Percentiles rank a stretch among this genome's conserved stretches.
phyloP scores from a whole-genome alignment of 2,113 vertebrate genomes.

The Tachycineta bicolor region DNA sequence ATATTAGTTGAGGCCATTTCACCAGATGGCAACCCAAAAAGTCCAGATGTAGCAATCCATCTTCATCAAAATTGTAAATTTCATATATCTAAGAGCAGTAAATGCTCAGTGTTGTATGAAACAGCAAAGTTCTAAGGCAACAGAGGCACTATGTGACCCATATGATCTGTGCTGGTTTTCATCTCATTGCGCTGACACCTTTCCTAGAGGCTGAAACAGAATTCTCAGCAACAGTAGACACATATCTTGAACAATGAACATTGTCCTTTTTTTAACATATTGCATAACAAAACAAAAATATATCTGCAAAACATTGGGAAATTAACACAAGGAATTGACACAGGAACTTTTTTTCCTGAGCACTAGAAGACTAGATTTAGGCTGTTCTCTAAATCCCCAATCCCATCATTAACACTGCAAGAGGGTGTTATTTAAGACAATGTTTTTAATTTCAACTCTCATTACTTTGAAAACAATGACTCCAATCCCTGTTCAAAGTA shows the following conservation, averaged over 20 bases:
- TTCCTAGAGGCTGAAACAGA: background rate
- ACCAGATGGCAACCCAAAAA: background rate
- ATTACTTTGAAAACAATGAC: background rate
- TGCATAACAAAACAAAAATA: background rate
- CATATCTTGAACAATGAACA: background rate
- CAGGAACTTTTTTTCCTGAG: background rate
- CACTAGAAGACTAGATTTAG: background rate
- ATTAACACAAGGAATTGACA: background rate
- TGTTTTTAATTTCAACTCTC: background rate
- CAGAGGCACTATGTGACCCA: rapidly evolving
- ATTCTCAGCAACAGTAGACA: background rate
- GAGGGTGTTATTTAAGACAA: background rate
- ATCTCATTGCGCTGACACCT: background rate
- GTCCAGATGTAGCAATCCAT: background rate
- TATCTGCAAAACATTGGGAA: background rate
- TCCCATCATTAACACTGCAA: background rate
- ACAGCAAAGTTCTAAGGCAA: background rate
- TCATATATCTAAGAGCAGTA: background rate
- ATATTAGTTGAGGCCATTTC: background rate
- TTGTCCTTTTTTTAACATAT: background rate
- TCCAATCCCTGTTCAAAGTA: background rate
- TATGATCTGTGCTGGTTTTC: background rate
- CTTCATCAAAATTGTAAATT: background rate
- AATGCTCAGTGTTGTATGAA: background rate
- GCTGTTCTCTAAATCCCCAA: background rate